Conservation (phyloP, 1,140 invertebrate genomes). For the Goniozus legneri region DNA sequence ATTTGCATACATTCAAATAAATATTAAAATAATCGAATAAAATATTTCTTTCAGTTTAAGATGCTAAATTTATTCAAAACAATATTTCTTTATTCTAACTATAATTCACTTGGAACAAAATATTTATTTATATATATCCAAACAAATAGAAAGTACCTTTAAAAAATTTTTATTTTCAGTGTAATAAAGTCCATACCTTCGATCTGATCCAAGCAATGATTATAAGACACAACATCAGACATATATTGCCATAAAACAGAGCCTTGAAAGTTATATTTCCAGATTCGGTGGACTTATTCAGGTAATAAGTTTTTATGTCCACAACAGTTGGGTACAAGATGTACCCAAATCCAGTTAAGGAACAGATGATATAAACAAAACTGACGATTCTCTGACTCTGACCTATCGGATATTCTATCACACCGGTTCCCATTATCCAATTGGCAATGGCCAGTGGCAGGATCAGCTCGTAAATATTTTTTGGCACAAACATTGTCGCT, state of each 20-base stretch:
- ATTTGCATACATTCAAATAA: too few species aligned
- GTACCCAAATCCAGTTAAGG: background rate
- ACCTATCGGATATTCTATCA: constrained; percentile 10
- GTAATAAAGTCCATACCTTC: too few species aligned
- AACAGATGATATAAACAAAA: constrained; percentile 3
- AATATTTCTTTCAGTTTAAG: too few species aligned
- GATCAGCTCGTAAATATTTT: background rate
- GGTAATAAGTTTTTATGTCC: background rate
- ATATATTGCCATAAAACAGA: constrained; percentile 9
- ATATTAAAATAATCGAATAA: too few species aligned
- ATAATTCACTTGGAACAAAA: too few species aligned
- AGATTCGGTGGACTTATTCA: background rate
- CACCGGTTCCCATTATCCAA: constrained; percentile 9
- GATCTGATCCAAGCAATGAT: constrained; percentile 5
- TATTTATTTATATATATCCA: too few species aligned
- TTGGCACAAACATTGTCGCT: background rate
- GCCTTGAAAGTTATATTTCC: constrained; percentile 1
- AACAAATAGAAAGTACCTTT: too few species aligned
- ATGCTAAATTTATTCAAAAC: too few species aligned
- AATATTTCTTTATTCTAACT: too few species aligned
- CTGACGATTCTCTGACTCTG: background rate
- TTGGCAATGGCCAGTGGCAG: constrained; percentile 1
- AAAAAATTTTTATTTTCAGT: too few species aligned
- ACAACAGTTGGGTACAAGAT: background rate
- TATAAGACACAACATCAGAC: constrained; percentile 13